These are phyloP conservation scores for Mohoua ochrocephala DNA, from an alignment of 2,113 vertebrate genomes.

Conservation along the genomic window DNA sequence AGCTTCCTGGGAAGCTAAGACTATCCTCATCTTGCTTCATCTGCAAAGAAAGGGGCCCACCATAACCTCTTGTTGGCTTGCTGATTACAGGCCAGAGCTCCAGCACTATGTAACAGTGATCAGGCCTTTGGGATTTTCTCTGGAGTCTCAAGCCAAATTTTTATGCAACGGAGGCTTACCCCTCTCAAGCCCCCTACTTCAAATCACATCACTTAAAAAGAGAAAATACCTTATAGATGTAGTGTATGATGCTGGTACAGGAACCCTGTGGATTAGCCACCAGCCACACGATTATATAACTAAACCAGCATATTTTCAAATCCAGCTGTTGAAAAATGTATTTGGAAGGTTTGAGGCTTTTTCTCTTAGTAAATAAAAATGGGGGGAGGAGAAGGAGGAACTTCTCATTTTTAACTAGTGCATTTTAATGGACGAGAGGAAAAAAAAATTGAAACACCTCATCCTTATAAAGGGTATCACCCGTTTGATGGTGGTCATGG, in stretches of 20 bases:
- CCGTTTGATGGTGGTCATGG: fast-evolving
- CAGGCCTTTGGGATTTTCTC: conserved; percentile 28
- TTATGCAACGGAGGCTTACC: conserved; percentile 4
- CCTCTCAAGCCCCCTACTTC: neutral
- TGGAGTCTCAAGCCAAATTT: neutral
- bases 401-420: neutral
- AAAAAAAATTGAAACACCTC: neutral
- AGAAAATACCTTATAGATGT: neutral
- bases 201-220: neutral
- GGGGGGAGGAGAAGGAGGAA: fast-evolving
- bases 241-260: neutral
- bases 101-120: neutral
- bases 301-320: neutral
- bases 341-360: neutral
- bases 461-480: neutral
- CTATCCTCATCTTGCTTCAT: neutral
- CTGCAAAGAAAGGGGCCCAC: neutral
- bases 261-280: neutral
- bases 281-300: neutral
- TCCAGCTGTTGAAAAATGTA: neutral
- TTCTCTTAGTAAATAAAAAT: neutral
- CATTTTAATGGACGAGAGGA: neutral
- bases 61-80: neutral
- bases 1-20: neutral
- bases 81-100: neutral